phyloP scores from a whole-genome alignment of 1,140 invertebrate genomes.

The Ceratina calcarata region DNA sequence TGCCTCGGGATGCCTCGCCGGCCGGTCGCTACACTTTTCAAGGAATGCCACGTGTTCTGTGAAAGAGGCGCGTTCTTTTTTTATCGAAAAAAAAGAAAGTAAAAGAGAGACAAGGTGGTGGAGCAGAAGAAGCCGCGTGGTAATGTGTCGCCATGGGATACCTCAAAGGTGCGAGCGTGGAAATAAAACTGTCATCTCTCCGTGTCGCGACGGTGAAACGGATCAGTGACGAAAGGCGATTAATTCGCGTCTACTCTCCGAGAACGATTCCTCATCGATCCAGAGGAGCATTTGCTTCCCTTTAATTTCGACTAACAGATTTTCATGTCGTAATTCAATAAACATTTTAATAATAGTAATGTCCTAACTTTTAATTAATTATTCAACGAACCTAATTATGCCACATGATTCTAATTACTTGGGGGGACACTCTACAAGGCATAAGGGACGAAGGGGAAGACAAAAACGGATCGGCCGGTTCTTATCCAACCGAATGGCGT shows the following conservation, averaged over 20 bases:
- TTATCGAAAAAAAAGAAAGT: slow-evolving; percentile 27
- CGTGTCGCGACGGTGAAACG: neutral
- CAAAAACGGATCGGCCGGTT: slow-evolving; percentile 50
- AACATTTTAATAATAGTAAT: too few species aligned
- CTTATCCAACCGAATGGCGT: slow-evolving; percentile 64
- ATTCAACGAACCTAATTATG: too few species aligned
- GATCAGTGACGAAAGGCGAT: slow-evolving; percentile 31
- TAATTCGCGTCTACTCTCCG: slow-evolving; percentile 6
- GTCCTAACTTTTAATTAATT: too few species aligned
- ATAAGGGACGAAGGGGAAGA: neutral
- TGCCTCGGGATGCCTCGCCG: slow-evolving; percentile 42
- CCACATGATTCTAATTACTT: slow-evolving; percentile 36
- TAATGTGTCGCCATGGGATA: slow-evolving; percentile 53
- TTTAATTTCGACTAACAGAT: neutral
- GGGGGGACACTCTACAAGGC: neutral
- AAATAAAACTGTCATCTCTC: slow-evolving; percentile 54
- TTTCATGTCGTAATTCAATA: neutral
- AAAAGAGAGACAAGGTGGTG: slow-evolving; percentile 22
- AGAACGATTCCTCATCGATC: neutral
- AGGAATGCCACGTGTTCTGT: slow-evolving; percentile 61
- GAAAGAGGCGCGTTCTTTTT: slow-evolving; percentile 55
- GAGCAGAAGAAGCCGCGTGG: slow-evolving; percentile 42
- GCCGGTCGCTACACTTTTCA: slow-evolving; percentile 53
- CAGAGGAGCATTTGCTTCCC: too few species aligned
- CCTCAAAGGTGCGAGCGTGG: slow-evolving; percentile 37